phyloP scores from a whole-genome alignment of 2,113 vertebrate species.

The Cynocephalus volans region DNA sequence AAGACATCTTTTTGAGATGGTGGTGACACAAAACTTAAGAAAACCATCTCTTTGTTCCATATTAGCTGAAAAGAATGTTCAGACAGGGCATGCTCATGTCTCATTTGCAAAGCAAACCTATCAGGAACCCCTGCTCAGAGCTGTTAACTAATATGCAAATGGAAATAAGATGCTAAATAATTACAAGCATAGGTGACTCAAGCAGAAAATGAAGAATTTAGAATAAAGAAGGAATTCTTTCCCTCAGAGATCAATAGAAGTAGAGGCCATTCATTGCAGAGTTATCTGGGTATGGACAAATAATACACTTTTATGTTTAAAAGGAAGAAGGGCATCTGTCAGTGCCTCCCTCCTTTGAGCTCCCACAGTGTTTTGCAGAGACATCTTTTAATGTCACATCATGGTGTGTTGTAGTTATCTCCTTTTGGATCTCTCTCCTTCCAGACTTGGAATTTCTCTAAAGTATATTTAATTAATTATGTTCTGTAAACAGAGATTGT shows the following conservation, averaged over 20 bases:
- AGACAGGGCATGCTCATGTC: not conserved
- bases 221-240: constrained; percentile 39
- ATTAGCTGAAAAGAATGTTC: constrained; percentile 29
- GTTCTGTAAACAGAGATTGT: constrained; percentile 29
- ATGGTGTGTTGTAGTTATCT: not conserved
- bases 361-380: not conserved
- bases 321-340: not conserved
- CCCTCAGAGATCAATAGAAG: not conserved
- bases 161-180: not conserved
- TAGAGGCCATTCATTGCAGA: not conserved
- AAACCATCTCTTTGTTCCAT: constrained; percentile 34
- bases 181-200: not conserved
- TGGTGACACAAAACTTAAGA: not conserved
- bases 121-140: not conserved
- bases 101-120: constrained; percentile 7
- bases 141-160: not conserved
- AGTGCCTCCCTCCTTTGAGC: not conserved
- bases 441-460: constrained; percentile 19
- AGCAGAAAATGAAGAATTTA: constrained; percentile 28
- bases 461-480: constrained; percentile 22
- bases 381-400: not conserved
- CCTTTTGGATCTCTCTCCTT: not conserved
- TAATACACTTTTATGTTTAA: not conserved
- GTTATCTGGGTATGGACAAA: not conserved
- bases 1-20: constrained; percentile 30